Evolutionary conservation across 2,113 vertebrate genomes (phyloP).

Genomic region (Quiscalus mexicanus): DNA sequence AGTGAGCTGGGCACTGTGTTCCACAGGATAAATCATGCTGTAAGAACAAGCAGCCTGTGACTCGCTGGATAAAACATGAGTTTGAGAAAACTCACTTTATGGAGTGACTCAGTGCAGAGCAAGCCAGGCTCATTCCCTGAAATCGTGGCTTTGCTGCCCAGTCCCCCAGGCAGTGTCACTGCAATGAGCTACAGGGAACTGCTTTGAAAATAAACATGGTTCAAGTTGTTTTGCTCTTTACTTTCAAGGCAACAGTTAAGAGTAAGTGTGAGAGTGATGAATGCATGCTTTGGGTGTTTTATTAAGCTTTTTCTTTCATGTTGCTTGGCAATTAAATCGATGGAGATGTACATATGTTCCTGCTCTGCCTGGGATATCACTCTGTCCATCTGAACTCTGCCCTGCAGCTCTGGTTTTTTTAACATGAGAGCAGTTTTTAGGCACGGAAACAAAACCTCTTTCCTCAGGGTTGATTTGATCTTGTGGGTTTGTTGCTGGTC

Average conservation of each 20-base stretch:
- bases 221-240: neutral
- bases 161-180: neutral
- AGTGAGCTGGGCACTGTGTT: neutral
- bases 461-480: neutral
- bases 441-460: neutral
- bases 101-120: neutral
- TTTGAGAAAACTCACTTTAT: neutral
- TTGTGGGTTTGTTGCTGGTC: neutral
- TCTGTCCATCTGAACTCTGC: neutral
- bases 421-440: neutral
- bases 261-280: fast-evolving
- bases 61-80: neutral
- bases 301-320: neutral
- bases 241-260: neutral
- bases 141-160: neutral
- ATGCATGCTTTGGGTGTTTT: fast-evolving
- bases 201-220: neutral
- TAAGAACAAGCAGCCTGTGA: neutral
- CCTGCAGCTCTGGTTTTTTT: neutral
- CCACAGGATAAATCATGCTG: neutral
- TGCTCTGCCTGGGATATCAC: neutral
- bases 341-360: neutral
- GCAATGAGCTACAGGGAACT: neutral
- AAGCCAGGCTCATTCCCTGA: neutral
- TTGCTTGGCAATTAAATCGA: neutral